These are phyloP conservation scores for Choristoneura fumiferana DNA, from an alignment of 1,140 invertebrate genomes.

Conservation along the genomic window DNA sequence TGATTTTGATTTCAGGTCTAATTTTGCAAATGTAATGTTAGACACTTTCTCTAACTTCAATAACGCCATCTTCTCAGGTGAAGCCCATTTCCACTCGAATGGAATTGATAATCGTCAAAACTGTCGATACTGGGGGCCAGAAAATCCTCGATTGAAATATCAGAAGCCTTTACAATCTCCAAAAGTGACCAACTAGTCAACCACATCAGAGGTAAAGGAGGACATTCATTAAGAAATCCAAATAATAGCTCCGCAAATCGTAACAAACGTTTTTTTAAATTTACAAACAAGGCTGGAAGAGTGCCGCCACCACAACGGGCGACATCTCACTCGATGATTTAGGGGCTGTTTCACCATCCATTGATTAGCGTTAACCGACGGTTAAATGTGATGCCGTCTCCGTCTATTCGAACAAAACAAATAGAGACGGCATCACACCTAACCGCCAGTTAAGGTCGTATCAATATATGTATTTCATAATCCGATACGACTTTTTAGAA, in stretches of 20 bases:
- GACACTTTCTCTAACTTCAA: neutral
- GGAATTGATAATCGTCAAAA: neutral
- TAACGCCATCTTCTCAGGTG: neutral
- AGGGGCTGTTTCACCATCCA: too few relatives aligned
- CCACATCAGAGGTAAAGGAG: conserved; percentile 27
- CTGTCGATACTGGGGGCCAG: conserved; percentile 27
- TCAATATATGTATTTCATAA: too few relatives aligned
- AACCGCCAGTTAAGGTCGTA: too few relatives aligned
- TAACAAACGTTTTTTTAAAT: neutral
- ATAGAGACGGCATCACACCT: too few relatives aligned
- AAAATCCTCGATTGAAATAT: conserved; percentile 19
- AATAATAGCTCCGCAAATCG: neutral
- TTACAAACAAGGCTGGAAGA: too few relatives aligned
- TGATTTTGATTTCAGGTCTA: neutral
- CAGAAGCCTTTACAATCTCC: conserved; percentile 24
- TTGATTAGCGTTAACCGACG: too few relatives aligned
- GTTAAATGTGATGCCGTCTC: too few relatives aligned
- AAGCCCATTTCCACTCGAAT: neutral
- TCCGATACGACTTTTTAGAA: too few relatives aligned
- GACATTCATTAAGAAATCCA: too few relatives aligned
- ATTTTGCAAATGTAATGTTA: neutral
- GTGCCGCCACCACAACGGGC: neutral
- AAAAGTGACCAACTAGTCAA: conserved; percentile 31
- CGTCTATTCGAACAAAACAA: too few relatives aligned
- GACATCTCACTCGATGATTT: too few relatives aligned